A percentile compares a stretch with the other conserved stretches of the same genome.
phyloP scores from a whole-genome alignment of 1,140 invertebrate genomes.

The Drosophila ohnishii region DNA sequence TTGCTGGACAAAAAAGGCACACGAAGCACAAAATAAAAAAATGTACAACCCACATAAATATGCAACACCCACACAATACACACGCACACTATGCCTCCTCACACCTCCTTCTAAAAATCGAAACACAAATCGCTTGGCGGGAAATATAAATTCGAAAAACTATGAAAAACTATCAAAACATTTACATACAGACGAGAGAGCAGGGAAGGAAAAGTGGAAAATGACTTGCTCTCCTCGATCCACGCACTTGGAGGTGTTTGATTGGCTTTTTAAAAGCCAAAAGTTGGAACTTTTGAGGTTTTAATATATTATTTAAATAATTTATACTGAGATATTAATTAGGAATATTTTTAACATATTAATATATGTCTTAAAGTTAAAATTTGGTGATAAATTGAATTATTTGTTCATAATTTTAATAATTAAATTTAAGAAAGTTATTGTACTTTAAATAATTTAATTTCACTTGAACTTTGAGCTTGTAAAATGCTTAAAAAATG shows the following conservation, averaged over 20 bases:
- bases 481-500: too few relatives aligned
- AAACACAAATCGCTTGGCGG: conserved; percentile 61
- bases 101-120: conserved; percentile 54
- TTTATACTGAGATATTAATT: too few relatives aligned
- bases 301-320: neutral
- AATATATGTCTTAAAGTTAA: too few relatives aligned
- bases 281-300: neutral
- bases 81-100: conserved; percentile 13
- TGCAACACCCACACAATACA: conserved; percentile 50
- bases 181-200: conserved; percentile 59
- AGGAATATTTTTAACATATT: too few relatives aligned
- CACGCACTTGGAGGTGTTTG: conserved; percentile 5
- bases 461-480: neutral
- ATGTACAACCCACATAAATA: conserved; percentile 55
- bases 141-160: conserved; percentile 62
- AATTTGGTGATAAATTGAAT: too few relatives aligned
- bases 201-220: conserved; percentile 22
- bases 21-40: conserved; percentile 10
- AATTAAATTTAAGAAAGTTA: neutral
- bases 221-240: conserved; percentile 19
- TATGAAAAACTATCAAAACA: conserved; percentile 81
- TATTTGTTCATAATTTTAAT: neutral
- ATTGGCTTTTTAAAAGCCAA: conserved; percentile 3
- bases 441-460: neutral
- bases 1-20: conserved; percentile 61